Evolutionary conservation across 2,113 vertebrate genomes (phyloP).

Genomic region (Ceyx margarethae): DNA sequence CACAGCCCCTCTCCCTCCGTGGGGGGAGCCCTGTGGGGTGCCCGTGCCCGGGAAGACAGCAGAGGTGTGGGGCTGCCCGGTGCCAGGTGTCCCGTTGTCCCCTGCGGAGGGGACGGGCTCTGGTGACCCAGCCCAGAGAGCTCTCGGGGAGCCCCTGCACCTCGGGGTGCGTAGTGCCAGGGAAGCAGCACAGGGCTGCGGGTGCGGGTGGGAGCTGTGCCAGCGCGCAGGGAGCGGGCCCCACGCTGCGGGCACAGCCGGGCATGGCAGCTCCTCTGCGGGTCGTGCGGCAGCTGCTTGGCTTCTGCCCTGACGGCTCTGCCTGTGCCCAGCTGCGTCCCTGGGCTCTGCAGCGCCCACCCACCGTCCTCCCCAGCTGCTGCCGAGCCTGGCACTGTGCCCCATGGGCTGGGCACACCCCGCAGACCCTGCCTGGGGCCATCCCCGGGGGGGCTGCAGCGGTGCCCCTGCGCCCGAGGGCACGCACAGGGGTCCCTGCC

Average conservation of each 20-base stretch:
- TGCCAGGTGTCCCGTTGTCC: not conserved
- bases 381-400: fast-evolving
- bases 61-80: fast-evolving
- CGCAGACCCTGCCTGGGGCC: not conserved
- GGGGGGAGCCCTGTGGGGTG: not conserved
- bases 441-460: not conserved
- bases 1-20: fast-evolving
- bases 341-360: fast-evolving
- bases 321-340: not conserved
- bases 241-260: fast-evolving
- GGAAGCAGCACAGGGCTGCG: fast-evolving
- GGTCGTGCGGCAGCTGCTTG: not conserved
- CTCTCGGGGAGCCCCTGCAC: not conserved
- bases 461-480: not conserved
- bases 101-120: not conserved
- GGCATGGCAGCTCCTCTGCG: fast-evolving
- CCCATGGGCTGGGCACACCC: fast-evolving
- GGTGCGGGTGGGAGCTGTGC: not conserved
- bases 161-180: not conserved
- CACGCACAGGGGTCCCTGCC: fast-evolving
- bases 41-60: fast-evolving
- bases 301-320: not conserved
- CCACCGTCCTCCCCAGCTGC: not conserved
- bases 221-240: fast-evolving
- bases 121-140: not conserved